Evolutionary conservation across 2,113 vertebrate genomes (phyloP), one percentile per base, ranked within the genome.

Genomic region (Thamnaconus septentrionalis): DNA sequence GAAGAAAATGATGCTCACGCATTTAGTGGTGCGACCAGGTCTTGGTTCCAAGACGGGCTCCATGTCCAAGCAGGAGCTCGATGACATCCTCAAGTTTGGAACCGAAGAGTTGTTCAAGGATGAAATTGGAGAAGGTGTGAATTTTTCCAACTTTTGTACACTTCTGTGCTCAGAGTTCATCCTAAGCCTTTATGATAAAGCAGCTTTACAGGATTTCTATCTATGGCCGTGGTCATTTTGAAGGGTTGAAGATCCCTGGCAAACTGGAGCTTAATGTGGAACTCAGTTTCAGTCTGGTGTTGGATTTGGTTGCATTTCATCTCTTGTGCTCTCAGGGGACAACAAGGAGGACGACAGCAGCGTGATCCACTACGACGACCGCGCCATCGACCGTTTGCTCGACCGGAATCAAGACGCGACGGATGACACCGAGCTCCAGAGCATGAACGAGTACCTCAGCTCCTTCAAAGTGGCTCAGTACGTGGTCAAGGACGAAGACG

Each of bases 1-100:
- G 91, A 99, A 99, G 86, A 99, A 99, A 84, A 99, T 98, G 96
- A 99, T 99, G 97, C 85, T 99, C 66, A 99, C 97, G 3, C 97
- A 99, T 76, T 88, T 99, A 61, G 97, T 99, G 66, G 97, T 99
- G 76, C 92, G 97, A 18, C 97, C 97, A 0, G 97, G 96, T 46
- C 85, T 99, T 49, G 97, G 97, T 68, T 98, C 96, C 66, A 98
- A 98, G 85, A 98, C 96, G 0, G 96, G 96, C 42, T 98, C 96
- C 72, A 99, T 99, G 97, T 98, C 96, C 59, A 99, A 99, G 73
- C 97, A 99, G 86, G 97, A 99, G 78, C 94, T 99, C 45, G 97
- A 99, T 66, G 96, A 99, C 66, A 99, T 99, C 85, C 94, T 99
- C 61, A 99, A 98, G 81, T 99, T 99, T 84, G 97, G 96, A 75